Percentiles rank a stretch among this genome's conserved stretches.
Evolutionary conservation across 2,113 vertebrate species (phyloP).

Genomic region (Oreotrochilus melanogaster): DNA sequence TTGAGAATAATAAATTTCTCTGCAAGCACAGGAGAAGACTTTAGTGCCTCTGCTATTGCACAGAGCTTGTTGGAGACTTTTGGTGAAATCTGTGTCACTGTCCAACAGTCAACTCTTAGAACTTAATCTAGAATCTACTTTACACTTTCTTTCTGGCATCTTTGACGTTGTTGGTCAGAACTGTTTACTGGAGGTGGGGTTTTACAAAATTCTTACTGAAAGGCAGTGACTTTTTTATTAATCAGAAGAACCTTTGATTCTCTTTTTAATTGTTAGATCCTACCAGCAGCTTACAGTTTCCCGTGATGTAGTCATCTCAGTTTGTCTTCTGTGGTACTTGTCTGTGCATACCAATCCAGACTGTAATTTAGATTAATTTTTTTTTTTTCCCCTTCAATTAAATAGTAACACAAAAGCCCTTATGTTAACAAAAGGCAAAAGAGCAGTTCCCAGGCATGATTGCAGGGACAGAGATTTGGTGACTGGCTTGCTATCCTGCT

Average conservation of each 20-base stretch:
- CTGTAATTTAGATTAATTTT: background rate
- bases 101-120: background rate
- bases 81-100: fast-evolving
- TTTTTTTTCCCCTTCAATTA: background rate
- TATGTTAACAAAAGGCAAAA: background rate
- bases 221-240: background rate
- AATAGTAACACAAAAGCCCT: background rate
- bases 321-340: background rate
- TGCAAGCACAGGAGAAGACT: background rate
- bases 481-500: background rate
- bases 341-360: background rate
- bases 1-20: background rate
- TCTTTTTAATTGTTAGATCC: background rate
- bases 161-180: background rate
- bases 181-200: background rate
- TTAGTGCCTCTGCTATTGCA: background rate
- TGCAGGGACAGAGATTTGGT: background rate
- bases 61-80: background rate
- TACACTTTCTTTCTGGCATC: background rate
- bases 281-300: background rate
- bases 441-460: background rate
- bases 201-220: background rate
- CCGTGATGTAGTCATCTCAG: background rate
- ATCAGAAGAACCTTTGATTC: background rate
- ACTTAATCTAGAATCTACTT: background rate